Conservation (phyloP, 1,140 invertebrate genomes). For the Proales similis region DNA sequence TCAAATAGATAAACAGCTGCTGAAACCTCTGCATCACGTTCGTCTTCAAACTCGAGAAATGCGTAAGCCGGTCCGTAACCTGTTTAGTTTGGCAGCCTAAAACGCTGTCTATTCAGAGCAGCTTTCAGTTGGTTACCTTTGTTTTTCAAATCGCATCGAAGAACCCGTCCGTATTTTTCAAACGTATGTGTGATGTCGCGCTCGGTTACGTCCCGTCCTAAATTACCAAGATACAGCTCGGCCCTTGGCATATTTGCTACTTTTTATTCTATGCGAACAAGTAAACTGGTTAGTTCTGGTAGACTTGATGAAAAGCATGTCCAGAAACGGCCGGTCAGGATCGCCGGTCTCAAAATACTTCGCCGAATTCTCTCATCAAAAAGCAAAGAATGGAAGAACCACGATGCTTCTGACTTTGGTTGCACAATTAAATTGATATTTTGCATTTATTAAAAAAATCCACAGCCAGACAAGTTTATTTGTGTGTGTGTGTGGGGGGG, state of each 20-base stretch:
- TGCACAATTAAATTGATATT: too few species aligned
- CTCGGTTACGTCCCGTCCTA: constrained; percentile 32
- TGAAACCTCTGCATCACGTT: constrained; percentile 86
- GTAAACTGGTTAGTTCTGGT: too few species aligned
- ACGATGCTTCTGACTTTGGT: too few species aligned
- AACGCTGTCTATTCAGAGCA: background rate
- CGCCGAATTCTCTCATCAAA: too few species aligned
- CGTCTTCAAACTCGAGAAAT: constrained; percentile 93
- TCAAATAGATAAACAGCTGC: constrained; percentile 53
- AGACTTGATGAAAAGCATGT: too few species aligned
- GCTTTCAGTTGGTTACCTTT: constrained; percentile 1
- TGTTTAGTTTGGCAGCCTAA: background rate
- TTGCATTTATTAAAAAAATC: too few species aligned
- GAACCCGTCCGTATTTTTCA: constrained; percentile 12
- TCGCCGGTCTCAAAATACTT: too few species aligned
- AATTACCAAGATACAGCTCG: constrained; percentile 30
- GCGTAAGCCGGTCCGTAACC: constrained; percentile 63
- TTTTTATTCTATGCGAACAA: too few species aligned
- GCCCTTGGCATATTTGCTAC: constrained; percentile 32
- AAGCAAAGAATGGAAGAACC: too few species aligned
- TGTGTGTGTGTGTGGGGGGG: too few species aligned
- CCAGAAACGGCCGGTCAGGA: too few species aligned
- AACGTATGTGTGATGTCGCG: constrained; percentile 28
- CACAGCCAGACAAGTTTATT: too few species aligned
- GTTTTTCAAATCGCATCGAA: constrained; percentile 20